Evolutionary conservation across 2,797 vertebrate species (phyloP).

Genomic region (Triplophysa yarkandensis): DNA sequence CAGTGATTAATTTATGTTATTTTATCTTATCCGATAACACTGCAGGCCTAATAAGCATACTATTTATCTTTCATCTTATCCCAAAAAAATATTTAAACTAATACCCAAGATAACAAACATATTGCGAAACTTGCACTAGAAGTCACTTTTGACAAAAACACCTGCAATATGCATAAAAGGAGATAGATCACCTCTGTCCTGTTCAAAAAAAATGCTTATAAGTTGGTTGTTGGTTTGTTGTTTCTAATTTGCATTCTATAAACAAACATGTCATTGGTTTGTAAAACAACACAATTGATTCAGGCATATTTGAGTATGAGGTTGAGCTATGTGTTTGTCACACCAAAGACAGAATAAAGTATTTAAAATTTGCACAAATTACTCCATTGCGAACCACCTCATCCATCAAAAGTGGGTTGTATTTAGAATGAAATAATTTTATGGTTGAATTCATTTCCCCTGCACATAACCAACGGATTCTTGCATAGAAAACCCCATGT

Average conservation of each 20-base stretch:
- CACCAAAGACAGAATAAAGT: not conserved
- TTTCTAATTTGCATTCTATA: not conserved
- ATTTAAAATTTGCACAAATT: not conserved
- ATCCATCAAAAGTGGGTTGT: not conserved
- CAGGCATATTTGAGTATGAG: too few relatives aligned
- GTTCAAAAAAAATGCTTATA: not conserved
- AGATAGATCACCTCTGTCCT: not conserved
- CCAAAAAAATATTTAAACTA: too few relatives aligned
- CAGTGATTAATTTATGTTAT: slow-evolving; percentile 80
- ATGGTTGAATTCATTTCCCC: not conserved
- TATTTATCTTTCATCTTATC: slow-evolving; percentile 28
- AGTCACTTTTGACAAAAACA: too few relatives aligned
- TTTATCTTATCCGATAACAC: slow-evolving; percentile 71
- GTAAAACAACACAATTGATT: not conserved
- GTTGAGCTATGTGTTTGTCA: not conserved
- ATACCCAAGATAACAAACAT: not conserved
- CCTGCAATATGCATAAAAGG: too few relatives aligned
- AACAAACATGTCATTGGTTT: not conserved
- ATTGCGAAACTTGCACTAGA: too few relatives aligned
- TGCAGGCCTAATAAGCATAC: slow-evolving; percentile 61
- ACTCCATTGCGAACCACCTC: not conserved
- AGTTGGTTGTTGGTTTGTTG: too few relatives aligned
- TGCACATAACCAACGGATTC: too few relatives aligned
- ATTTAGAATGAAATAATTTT: slow-evolving; percentile 13
- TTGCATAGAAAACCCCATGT: too few relatives aligned